A percentile compares a stretch with the other conserved stretches of the same genome.
These are phyloP conservation scores for Chrysemys picta DNA, from an alignment of 2,113 vertebrate genomes.

Conservation along the genomic window DNA sequence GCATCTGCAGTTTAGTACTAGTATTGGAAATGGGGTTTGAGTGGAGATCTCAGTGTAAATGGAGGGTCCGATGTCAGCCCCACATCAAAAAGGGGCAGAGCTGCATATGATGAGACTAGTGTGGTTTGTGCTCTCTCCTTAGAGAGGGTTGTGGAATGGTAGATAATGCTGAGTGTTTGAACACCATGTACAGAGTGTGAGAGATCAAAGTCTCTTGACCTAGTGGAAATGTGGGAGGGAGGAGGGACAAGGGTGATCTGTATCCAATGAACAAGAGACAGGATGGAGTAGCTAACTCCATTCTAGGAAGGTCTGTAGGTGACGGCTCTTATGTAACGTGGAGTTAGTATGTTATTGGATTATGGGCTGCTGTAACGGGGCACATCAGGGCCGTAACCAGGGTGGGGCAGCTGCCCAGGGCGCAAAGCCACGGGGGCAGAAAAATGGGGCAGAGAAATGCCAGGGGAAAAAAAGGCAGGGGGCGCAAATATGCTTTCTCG, in stretches of 20 bases:
- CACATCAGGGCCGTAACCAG: neutral
- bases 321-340: conserved; percentile 12
- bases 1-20: neutral
- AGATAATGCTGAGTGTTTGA: neutral
- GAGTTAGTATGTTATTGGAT: conserved; percentile 22
- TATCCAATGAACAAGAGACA: neutral
- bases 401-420: neutral
- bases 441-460: neutral
- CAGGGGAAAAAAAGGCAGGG: neutral
- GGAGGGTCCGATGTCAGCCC: neutral
- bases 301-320: neutral
- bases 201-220: neutral
- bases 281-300: neutral
- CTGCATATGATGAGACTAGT: neutral
- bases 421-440: neutral
- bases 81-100: neutral
- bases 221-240: neutral
- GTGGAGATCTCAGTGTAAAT: neutral
- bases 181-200: neutral
- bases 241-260: neutral
- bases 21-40: neutral
- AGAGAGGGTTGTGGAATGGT: neutral
- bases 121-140: neutral
- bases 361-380: conserved; percentile 6
- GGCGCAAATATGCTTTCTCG: neutral